phyloP scores from a whole-genome alignment of 2,113 vertebrate genomes.

The Rhadina sibilatrix region DNA sequence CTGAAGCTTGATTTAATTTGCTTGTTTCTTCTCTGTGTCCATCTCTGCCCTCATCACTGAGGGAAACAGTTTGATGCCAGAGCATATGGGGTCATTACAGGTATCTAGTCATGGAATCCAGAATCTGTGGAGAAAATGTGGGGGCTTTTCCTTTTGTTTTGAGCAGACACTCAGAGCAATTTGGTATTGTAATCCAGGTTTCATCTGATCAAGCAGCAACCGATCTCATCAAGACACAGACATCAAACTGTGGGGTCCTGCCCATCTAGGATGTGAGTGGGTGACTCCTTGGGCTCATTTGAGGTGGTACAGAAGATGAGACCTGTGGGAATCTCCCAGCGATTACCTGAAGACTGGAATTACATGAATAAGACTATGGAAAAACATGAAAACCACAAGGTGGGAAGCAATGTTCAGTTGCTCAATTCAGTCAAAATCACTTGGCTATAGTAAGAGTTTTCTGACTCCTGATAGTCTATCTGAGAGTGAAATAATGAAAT shows the following conservation, averaged over 20 bases:
- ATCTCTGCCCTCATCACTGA: not conserved
- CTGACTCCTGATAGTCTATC: not conserved
- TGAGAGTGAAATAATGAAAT: not conserved
- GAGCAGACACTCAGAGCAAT: not conserved
- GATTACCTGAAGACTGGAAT: fast-evolving
- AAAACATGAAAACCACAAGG: fast-evolving
- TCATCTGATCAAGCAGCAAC: not conserved
- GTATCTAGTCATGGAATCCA: not conserved
- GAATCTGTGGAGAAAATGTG: not conserved
- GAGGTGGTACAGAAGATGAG: not conserved
- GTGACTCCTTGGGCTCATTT: not conserved
- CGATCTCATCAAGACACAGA: not conserved
- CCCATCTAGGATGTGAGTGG: not conserved
- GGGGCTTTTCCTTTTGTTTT: not conserved
- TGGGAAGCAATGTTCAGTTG: not conserved
- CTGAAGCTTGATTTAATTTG: not conserved
- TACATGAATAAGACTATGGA: not conserved
- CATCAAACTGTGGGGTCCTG: not conserved
- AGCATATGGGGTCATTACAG: not conserved
- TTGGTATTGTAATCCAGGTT: not conserved
- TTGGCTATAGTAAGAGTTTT: not conserved
- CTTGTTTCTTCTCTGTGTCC: not conserved
- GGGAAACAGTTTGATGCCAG: not conserved
- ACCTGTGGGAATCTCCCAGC: not conserved
- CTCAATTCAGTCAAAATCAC: not conserved